Base-by-base conservation (phyloP, 2,113 vertebrate species). In the Paramisgurnus dabryanus region DNA sequence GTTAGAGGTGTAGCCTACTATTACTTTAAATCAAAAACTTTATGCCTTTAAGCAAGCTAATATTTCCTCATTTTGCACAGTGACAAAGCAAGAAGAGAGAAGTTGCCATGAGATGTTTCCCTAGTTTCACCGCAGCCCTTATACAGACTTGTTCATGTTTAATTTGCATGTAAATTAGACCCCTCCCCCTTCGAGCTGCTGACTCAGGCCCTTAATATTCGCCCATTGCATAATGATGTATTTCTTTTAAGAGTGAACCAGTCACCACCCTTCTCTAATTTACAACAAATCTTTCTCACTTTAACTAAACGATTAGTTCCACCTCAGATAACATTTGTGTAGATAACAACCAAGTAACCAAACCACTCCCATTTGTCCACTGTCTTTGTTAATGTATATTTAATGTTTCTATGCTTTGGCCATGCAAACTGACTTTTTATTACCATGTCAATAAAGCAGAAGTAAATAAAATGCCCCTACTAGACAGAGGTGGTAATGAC, bases 261-360 rank as follows among this genome's bases (percentile, higher is more conserved):
- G 66, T 50, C 70, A 76, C 27, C 76, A 72, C 71, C 79, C 41
- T 43, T 73, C 61, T 69, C 41, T 73, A 61, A 58, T 81, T 18
- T 27, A 64, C 11, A 12, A 67, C 13, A 79, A 34, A 15, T 67
- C 41, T 18, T 45, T 78, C 58, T 34, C 69, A 41, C 50, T 79
- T 34, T 68, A 75, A 11, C 40, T 65, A 61, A 67, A 34, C 40
- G 76, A 53, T 79, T 15, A 55, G 53, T 68, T 12, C 18, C 68
- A 79, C 70, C 50, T 78, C 15, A 65, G 60, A 34, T 34, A 34
- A 34, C 2, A 34, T 2, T 60, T 39, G 34, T 66, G 63, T 58
- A 58, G 5, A 63, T 18, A 10, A 18, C 58, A 60, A 13, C 5
- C 3, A 6, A 12, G 41, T 18, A 60, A 65, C 4, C 2, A 11